These are phyloP conservation scores for Flabesymbios commensalis DNA, from an alignment of 2,888 invertebrate species.

Conservation along the genomic window DNA sequence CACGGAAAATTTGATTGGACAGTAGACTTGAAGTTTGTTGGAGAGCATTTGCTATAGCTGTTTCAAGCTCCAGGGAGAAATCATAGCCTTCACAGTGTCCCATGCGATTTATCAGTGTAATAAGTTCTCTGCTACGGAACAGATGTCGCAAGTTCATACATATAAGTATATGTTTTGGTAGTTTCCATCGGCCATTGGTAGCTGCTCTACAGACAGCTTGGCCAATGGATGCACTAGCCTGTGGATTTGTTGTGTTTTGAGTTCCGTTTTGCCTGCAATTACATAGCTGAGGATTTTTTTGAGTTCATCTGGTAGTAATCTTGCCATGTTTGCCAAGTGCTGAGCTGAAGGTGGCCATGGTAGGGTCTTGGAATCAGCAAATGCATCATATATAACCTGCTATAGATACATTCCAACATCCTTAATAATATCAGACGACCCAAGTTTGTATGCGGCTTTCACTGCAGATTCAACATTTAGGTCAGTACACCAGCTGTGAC, in stretches of 20 bases:
- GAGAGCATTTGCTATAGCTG: no score
- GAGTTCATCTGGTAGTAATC: not conserved
- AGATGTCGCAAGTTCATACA: no score
- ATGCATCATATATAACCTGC: not conserved
- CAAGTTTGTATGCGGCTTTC: not conserved
- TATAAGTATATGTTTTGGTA: no score
- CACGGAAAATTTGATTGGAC: not conserved
- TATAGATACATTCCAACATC: not conserved
- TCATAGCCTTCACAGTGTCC: not conserved
- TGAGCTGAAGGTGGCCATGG: constrained; percentile 3
- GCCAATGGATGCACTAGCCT: not conserved
- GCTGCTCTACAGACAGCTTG: not conserved
- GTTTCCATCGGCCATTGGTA: no score
- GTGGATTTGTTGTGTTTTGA: not conserved
- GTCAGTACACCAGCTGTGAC: constrained; percentile 5
- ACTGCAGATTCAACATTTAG: not conserved
- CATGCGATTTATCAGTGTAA: not conserved
- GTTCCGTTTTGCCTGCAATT: no score
- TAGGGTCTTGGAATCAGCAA: not conserved
- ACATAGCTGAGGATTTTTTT: not conserved
- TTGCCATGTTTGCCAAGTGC: not conserved
- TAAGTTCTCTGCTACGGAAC: not conserved
- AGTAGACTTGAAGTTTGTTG: no score
- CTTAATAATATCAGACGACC: not conserved
- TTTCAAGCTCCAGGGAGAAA: no score